Conservation (phyloP, 2,113 vertebrate species). For the Elachura formosa region DNA sequence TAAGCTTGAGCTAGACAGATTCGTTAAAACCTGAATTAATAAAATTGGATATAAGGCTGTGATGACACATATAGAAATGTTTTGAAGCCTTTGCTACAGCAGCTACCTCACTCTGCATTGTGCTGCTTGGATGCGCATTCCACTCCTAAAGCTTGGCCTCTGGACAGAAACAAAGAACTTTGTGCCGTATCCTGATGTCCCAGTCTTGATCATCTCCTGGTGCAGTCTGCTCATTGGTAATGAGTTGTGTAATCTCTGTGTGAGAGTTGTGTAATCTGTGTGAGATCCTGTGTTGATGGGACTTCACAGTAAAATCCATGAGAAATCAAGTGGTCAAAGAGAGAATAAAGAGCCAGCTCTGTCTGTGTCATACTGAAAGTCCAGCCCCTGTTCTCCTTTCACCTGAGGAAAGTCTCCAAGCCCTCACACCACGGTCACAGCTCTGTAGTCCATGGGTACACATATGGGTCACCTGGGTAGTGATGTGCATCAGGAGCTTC, state of each 20-base stretch:
- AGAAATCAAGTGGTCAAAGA: not conserved
- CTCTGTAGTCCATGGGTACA: too few relatives aligned
- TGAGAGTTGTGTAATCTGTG: not conserved
- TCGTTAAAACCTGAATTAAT: not conserved
- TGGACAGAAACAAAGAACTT: not conserved
- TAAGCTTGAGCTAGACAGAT: not conserved
- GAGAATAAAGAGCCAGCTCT: not conserved
- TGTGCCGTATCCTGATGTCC: not conserved
- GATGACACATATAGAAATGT: not conserved
- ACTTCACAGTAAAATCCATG: not conserved
- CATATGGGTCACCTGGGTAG: too few relatives aligned
- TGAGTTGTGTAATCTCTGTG: not conserved
- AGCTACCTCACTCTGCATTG: not conserved
- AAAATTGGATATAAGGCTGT: not conserved
- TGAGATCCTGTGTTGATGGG: not conserved
- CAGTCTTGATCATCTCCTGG: not conserved
- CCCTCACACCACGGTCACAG: not conserved
- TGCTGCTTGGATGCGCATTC: not conserved
- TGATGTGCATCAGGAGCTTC: not conserved
- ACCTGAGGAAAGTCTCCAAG: not conserved
- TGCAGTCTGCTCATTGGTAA: not conserved
- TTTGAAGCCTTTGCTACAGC: not conserved
- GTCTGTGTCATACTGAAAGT: rapidly evolving
- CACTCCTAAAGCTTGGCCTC: not conserved
- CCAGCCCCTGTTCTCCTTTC: not conserved